A percentile compares a stretch with the other conserved stretches of the same genome.
Evolutionary conservation across 2,113 vertebrate species (phyloP).

Genomic region (Phasianus colchicus): DNA sequence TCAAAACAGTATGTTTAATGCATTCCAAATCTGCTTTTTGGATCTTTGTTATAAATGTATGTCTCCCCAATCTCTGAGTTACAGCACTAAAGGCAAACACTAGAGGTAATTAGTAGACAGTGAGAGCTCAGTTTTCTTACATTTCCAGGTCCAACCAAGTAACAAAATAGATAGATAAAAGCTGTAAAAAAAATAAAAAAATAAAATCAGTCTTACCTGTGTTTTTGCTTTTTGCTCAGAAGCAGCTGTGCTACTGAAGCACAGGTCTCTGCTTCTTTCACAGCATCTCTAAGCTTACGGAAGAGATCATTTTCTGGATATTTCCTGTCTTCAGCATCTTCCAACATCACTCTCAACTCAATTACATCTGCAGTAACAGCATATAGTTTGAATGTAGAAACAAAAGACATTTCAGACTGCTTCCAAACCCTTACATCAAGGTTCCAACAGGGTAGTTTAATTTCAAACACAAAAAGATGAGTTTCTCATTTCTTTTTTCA

Average conservation of each 20-base stretch:
- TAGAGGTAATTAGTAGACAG: neutral
- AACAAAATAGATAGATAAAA: neutral
- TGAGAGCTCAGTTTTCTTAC: neutral
- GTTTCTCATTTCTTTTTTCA: neutral
- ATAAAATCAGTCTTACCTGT: slow-evolving; percentile 80
- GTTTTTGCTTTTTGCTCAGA: slow-evolving; percentile 94
- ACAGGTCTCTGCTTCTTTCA: slow-evolving; percentile 98
- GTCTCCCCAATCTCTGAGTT: neutral
- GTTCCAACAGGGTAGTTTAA: neutral
- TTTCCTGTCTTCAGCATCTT: slow-evolving; percentile 96
- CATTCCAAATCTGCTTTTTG: neutral
- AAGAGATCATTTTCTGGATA: slow-evolving; percentile 94
- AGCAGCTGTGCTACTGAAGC: slow-evolving; percentile 97
- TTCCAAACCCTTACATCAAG: neutral
- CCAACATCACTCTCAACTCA: slow-evolving; percentile 93
- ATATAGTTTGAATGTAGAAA: neutral
- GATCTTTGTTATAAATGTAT: neutral
- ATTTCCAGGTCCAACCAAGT: neutral
- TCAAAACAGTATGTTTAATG: neutral
- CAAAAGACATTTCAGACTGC: neutral
- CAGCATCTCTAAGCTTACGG: slow-evolving; percentile 90
- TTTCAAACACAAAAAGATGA: neutral
- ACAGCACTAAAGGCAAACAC: neutral
- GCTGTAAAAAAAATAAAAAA: neutral
- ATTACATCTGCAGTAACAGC: slow-evolving; percentile 87